Evolutionary conservation across 2,113 vertebrate species (phyloP).

Genomic region (Heloderma charlesbogerti): DNA sequence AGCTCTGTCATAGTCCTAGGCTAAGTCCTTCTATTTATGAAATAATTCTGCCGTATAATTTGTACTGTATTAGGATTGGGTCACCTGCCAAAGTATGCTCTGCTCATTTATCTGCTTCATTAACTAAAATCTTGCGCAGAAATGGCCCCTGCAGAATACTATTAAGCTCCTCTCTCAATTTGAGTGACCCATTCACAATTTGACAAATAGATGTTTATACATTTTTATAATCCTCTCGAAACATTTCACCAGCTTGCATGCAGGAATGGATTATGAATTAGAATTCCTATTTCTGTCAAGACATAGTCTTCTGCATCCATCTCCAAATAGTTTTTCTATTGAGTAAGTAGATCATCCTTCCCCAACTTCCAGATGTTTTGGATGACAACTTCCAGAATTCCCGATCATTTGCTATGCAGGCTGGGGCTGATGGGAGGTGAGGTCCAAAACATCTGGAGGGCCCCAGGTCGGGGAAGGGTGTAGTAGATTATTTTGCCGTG

Average conservation of each 20-base stretch:
- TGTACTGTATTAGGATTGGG: neutral
- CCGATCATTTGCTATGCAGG: no score
- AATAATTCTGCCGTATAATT: neutral
- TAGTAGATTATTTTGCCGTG: neutral
- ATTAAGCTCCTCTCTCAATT: neutral
- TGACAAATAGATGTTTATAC: conserved; percentile 2
- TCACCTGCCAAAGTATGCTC: conserved; percentile 10
- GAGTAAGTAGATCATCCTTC: neutral
- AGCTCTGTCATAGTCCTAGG: neutral
- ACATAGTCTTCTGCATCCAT: neutral
- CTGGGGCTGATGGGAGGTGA: no score
- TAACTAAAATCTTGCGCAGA: conserved; percentile 6
- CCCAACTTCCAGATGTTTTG: neutral
- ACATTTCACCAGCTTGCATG: neutral
- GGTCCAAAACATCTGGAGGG: no score
- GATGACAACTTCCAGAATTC: no score
- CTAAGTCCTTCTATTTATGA: neutral
- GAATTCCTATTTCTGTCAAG: neutral
- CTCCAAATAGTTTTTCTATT: neutral
- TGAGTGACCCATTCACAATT: neutral
- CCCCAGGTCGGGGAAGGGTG: no score
- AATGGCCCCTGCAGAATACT: neutral
- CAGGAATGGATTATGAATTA: neutral
- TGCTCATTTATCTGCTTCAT: neutral
- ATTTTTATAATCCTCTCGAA: neutral